These are phyloP conservation scores for Myodes glareolus DNA, from an alignment of 2,113 vertebrate genomes.

Conservation along the genomic window DNA sequence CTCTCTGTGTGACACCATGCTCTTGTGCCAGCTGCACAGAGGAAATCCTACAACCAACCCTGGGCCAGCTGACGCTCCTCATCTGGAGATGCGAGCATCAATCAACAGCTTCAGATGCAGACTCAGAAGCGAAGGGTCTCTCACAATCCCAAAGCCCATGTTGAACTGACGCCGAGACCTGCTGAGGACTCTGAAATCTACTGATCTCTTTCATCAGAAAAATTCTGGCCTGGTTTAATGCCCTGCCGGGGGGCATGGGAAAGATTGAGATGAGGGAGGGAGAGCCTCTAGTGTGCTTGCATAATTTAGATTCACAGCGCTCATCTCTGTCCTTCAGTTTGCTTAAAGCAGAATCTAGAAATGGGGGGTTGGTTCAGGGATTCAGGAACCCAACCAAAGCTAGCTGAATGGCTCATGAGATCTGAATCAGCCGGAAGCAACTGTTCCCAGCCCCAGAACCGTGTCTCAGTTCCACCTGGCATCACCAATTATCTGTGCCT, in stretches of 20 bases:
- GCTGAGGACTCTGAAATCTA: neutral
- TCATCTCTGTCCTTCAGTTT: neutral
- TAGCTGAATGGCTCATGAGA: conserved; percentile 42
- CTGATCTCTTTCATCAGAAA: neutral
- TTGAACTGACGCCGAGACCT: neutral
- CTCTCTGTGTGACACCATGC: neutral
- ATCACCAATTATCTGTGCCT: conserved; percentile 76
- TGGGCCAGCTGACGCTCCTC: neutral
- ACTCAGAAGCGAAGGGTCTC: neutral
- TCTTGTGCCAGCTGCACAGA: neutral
- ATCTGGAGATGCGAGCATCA: too few species aligned
- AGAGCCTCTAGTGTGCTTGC: neutral
- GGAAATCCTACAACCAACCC: rapidly evolving
- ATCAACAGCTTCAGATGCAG: neutral
- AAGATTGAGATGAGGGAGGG: neutral
- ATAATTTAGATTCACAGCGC: neutral
- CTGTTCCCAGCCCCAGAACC: conserved; percentile 46
- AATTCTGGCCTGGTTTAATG: neutral
- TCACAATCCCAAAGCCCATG: neutral
- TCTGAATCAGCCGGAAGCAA: conserved; percentile 71
- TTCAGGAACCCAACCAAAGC: neutral
- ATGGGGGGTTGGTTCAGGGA: neutral
- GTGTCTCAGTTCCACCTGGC: conserved; percentile 76
- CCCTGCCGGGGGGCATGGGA: too few species aligned
- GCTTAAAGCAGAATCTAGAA: neutral